Evolutionary conservation across 2,888 invertebrate genomes (phyloP).

Genomic region (Acanthosoma haemorrhoidale): DNA sequence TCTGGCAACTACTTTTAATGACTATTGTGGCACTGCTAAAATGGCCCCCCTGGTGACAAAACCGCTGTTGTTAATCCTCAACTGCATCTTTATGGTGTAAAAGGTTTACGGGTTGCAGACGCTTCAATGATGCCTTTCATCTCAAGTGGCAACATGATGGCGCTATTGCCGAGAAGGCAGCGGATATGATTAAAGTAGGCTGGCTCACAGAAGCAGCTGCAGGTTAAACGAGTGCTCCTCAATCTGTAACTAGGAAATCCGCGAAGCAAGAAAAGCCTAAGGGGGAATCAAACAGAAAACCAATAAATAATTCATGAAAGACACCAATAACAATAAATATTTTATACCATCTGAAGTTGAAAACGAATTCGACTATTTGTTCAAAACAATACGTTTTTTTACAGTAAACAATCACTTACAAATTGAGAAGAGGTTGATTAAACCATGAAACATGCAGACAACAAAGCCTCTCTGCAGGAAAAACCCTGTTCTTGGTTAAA

Average conservation of each 20-base stretch:
- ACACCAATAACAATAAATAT: neutral
- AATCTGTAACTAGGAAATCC: neutral
- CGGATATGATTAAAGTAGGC: constrained; percentile 33
- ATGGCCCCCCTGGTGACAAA: constrained; percentile 38
- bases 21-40: constrained; percentile 38
- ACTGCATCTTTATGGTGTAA: constrained; percentile 34
- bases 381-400: neutral
- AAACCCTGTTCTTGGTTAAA: no score
- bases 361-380: neutral
- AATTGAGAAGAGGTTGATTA: no score
- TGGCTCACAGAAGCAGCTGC: constrained; percentile 28
- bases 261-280: neutral
- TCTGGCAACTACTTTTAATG: constrained; percentile 37
- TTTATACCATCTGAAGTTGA: neutral
- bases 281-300: neutral
- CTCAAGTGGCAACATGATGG: constrained; percentile 31
- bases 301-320: neutral
- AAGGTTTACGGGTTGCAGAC: constrained; percentile 33
- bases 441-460: no score
- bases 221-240: neutral
- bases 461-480: no score
- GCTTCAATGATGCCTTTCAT: constrained; percentile 35
- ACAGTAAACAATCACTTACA: no score
- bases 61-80: constrained; percentile 37
- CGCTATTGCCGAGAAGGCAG: constrained; percentile 37